Base-by-base conservation (phyloP, 2,797 vertebrate species). In the Manis crassicaudata region DNA sequence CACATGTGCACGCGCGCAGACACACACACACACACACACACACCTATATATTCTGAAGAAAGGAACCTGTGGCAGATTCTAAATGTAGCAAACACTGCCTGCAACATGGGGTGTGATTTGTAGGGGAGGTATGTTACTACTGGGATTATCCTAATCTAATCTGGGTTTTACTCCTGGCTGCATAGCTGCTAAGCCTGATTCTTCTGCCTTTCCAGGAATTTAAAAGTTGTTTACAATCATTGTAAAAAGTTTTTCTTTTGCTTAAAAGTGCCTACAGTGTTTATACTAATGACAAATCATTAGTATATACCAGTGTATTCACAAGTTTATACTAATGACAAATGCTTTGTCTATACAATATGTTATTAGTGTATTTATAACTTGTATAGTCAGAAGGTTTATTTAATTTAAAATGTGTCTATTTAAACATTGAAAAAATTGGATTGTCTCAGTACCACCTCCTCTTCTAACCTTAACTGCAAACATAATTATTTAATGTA, bases 371-470 rank as follows among this genome's bases (percentile, higher is more conserved):
- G 52, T 93, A 62, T 18, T n/a, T 79, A 40, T 50, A 37, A 91
- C 70, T 86, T 63, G 27, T 68, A 73, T 77, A 46, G 77, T 88
- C 67, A 70, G 58, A 82, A 70, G n/a, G 6, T 27, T 83, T 93
- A 60, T 43, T 92, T 89, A 76, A 70, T 77, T 80, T 86, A 83
- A 89, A 94, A 90, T 63, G 11, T 76, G 4, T 76, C 18, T 29
- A 86, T 58, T 93, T 89, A 93, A 95, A 89, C 20, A 92, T 3
- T 60, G 35, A 72, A 81, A 75, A 72, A 65, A 60, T 25, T 63
- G 23, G n/a, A 65, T 94, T 6, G 6, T 76, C 14, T 87, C 25
- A 27, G 10, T 86, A 37, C 25, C 54, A 65, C 6, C 56, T 37
- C 3, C 23, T 63, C 40, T 56, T 52, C 25, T 52, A 94, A 90